These are phyloP conservation scores for Galaxea fascicularis DNA, from an alignment of 92 coral and sea anemone species.

Conservation along the genomic window DNA sequence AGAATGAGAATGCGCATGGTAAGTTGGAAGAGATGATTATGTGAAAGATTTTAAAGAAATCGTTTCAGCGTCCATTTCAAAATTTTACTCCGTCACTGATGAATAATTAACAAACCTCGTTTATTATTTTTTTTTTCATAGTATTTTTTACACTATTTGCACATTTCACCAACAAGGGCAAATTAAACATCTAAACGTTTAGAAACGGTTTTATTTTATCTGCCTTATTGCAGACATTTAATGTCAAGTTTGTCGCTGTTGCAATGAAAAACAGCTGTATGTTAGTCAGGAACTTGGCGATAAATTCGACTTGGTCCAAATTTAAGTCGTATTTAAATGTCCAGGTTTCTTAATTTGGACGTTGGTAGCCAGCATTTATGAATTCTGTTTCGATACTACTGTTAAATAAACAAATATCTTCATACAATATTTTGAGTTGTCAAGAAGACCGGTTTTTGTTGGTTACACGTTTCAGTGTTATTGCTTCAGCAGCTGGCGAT, in stretches of 20 bases:
- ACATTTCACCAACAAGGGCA: constrained; percentile 6
- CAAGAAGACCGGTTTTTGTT: background rate
- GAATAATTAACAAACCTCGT: constrained; percentile 40
- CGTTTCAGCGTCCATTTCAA: background rate
- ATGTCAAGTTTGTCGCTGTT: background rate
- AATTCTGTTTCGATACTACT: no score
- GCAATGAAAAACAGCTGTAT: background rate
- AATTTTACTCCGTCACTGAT: constrained; percentile 25
- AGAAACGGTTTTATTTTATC: background rate
- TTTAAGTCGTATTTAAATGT: no score
- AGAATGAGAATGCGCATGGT: background rate
- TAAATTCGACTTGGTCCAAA: background rate
- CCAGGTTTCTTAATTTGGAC: no score
- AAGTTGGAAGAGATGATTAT: background rate
- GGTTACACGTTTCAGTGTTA: background rate
- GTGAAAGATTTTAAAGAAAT: background rate
- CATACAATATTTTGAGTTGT: no score
- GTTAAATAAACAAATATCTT: no score
- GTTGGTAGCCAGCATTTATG: no score
- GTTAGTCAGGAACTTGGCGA: background rate
- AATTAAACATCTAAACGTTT: background rate
- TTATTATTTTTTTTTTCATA: constrained; percentile 12
- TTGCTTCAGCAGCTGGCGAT: background rate
- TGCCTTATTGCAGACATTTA: background rate
- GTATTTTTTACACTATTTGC: background rate